Conservation (phyloP, 2,113 vertebrate genomes). For the Ibidorhyncha struthersii region DNA sequence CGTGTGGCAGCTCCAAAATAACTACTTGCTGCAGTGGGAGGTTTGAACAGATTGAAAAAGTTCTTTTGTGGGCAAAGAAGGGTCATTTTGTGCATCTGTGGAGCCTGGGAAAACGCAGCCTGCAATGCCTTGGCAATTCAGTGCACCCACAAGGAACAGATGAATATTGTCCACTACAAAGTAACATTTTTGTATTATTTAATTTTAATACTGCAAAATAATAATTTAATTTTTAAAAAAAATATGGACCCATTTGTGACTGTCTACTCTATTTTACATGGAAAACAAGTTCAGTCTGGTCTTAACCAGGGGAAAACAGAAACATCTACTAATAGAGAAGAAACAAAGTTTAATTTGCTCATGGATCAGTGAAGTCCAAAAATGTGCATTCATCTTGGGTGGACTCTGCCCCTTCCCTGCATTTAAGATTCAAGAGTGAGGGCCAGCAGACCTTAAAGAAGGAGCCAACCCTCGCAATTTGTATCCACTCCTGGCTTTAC, state of each 20-base stretch:
- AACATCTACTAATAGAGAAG: neutral
- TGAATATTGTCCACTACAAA: neutral
- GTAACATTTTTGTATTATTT: too few relatives aligned
- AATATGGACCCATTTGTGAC: neutral
- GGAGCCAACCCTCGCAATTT: neutral
- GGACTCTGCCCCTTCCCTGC: slow-evolving; percentile 30
- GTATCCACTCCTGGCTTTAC: neutral
- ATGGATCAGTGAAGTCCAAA: slow-evolving; percentile 49
- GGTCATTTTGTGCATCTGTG: neutral
- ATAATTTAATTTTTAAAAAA: neutral
- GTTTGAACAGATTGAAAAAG: neutral
- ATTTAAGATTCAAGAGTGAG: neutral
- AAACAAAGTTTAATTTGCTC: slow-evolving; percentile 67
- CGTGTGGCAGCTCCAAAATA: neutral
- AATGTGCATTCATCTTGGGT: neutral
- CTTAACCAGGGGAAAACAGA: neutral
- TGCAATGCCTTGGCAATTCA: neutral
- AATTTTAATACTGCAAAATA: neutral
- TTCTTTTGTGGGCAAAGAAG: neutral
- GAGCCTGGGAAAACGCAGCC: neutral
- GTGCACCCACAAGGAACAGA: neutral
- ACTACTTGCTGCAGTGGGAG: neutral
- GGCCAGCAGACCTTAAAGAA: neutral
- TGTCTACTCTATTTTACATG: neutral
- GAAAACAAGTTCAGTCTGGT: neutral